phyloP scores from a whole-genome alignment of 2,113 vertebrate genomes.

The Myiozetetes cayanensis region DNA sequence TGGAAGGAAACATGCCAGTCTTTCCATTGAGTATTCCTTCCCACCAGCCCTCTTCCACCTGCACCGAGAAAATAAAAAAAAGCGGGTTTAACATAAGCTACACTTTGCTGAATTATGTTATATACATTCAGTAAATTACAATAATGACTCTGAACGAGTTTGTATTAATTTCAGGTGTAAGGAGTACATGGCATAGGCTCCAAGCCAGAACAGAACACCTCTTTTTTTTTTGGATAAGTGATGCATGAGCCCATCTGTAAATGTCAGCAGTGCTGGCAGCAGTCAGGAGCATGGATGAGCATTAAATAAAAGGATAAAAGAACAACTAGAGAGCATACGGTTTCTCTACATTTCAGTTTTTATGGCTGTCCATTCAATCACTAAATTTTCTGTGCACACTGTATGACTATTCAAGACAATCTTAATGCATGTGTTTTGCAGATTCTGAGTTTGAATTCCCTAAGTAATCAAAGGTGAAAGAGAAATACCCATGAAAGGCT shows the following conservation, averaged over 20 bases:
- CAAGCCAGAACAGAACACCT: not conserved
- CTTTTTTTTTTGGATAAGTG: not conserved
- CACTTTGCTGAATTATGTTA: not conserved
- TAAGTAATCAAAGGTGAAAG: not conserved
- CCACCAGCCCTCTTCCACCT: constrained; percentile 99
- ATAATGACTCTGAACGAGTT: not conserved
- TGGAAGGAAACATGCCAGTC: constrained; percentile 97
- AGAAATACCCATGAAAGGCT: not conserved
- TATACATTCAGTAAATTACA: not conserved
- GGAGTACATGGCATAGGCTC: not conserved
- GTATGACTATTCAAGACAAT: not conserved
- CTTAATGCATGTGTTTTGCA: not conserved
- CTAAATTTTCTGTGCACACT: not conserved
- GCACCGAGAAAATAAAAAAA: constrained; percentile 1
- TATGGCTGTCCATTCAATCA: not conserved
- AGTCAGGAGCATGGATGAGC: not conserved
- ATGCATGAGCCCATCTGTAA: not conserved
- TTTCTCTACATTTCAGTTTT: not conserved
- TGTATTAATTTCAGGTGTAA: not conserved
- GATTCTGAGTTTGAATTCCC: not conserved
- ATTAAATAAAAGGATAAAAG: not conserved
- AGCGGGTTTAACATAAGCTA: not conserved
- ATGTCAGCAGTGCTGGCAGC: not conserved
- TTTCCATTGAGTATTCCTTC: constrained; percentile 92
- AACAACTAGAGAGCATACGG: not conserved